phyloP scores from a whole-genome alignment of 2,797 vertebrate genomes.

The Cyclopterus lumpus region DNA sequence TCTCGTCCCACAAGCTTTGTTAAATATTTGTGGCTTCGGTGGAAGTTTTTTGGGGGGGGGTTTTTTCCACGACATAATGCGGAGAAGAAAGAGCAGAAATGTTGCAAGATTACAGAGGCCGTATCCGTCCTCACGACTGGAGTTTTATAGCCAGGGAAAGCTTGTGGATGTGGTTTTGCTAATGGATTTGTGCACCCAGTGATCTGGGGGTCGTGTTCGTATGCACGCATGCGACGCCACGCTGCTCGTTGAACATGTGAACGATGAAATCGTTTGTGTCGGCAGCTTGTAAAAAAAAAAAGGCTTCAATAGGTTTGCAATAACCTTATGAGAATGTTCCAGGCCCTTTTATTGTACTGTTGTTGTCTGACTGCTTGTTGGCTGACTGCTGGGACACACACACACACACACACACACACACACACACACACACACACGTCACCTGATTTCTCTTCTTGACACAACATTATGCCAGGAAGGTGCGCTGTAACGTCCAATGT shows the following conservation, averaged over 20 bases:
- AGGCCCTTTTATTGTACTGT: conserved; percentile 32
- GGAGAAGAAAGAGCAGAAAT: conserved; percentile 11
- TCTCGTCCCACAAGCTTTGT: conserved; percentile 55
- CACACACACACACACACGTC: conserved; percentile 1
- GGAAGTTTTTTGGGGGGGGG: conserved; percentile 9
- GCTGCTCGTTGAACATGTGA: conserved; percentile 51
- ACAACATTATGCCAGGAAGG: conserved; percentile 29
- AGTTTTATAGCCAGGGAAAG: conserved; percentile 32
- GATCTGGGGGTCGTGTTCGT: conserved; percentile 49
- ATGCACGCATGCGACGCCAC: conserved; percentile 33
- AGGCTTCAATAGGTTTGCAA: conserved; percentile 55
- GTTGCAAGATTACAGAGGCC: conserved; percentile 26
- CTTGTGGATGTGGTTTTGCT: conserved; percentile 59
- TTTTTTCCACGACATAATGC: conserved; percentile 26
- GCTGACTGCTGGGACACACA: conserved; percentile 35
- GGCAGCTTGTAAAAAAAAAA: conserved; percentile 46
- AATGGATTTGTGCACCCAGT: conserved; percentile 54
- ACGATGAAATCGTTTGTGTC: conserved; percentile 48
- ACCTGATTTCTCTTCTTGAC: conserved; percentile 45
- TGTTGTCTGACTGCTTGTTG: conserved; percentile 51
- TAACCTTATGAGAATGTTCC: conserved; percentile 55
- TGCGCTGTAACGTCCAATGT: conserved; percentile 43
- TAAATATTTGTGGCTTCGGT: conserved; percentile 54
- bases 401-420: conserved; percentile 1
- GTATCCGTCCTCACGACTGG: conserved; percentile 31